A percentile compares a stretch with the other conserved stretches of the same genome.
Evolutionary conservation across 2,113 vertebrate species (phyloP).

Genomic region (Glareola pratincola): DNA sequence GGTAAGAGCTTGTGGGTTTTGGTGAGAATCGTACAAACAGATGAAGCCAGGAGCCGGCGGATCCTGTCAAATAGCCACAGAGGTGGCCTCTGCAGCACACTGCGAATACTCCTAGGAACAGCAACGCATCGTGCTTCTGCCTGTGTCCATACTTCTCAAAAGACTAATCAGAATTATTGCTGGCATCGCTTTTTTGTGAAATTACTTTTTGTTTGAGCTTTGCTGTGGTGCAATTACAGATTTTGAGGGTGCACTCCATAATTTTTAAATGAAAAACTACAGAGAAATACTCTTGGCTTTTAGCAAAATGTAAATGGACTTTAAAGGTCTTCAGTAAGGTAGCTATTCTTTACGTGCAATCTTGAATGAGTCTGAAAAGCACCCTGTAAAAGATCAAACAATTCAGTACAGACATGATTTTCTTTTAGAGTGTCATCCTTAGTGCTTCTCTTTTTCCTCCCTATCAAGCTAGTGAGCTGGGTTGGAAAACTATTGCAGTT

Average conservation of each 20-base stretch:
- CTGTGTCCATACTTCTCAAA: rapidly evolving
- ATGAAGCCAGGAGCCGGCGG: neutral
- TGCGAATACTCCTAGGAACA: too few relatives aligned
- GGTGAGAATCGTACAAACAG: neutral
- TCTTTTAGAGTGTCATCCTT: neutral
- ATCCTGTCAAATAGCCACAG: rapidly evolving
- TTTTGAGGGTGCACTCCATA: neutral
- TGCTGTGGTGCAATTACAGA: neutral
- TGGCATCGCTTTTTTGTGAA: neutral
- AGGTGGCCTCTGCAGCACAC: neutral
- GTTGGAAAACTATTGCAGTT: neutral
- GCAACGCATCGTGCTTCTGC: rapidly evolving
- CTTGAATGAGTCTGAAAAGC: neutral
- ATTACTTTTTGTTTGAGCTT: neutral
- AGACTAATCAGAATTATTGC: neutral
- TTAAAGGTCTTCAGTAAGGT: neutral
- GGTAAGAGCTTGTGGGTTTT: neutral
- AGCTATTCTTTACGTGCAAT: rapidly evolving
- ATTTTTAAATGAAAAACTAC: neutral
- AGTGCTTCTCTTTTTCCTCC: neutral
- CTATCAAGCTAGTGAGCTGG: too few relatives aligned
- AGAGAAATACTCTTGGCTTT: neutral
- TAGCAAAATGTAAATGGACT: neutral
- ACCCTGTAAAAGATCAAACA: neutral
- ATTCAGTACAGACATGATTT: rapidly evolving